phyloP scores from a whole-genome alignment of 2,113 vertebrate genomes.

The Dunckerocampus dactyliophorus region DNA sequence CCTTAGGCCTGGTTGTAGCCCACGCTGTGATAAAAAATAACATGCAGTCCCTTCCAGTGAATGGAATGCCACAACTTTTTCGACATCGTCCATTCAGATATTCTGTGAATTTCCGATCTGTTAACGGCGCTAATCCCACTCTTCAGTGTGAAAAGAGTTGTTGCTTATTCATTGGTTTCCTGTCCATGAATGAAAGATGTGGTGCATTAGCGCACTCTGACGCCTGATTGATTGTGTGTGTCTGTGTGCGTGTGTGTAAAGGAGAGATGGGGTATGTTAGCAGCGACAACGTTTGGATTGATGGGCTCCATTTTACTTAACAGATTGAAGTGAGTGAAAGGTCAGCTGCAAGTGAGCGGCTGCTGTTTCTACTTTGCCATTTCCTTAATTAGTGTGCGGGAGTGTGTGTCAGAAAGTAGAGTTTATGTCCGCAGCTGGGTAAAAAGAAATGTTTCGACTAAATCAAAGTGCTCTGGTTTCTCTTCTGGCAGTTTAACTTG shows the following conservation, averaged over 20 bases:
- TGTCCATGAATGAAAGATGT: conserved; percentile 54
- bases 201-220: conserved; percentile 37
- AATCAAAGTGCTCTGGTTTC: conserved; percentile 33
- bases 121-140: conserved; percentile 26
- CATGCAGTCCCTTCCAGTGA: background rate
- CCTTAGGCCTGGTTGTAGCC: background rate
- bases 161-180: conserved; percentile 36
- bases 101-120: background rate
- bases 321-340: conserved; percentile 55
- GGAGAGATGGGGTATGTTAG: conserved; percentile 37
- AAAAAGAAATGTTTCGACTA: conserved; percentile 28
- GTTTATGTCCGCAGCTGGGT: conserved; percentile 28
- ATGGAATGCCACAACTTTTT: background rate
- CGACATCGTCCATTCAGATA: conserved; percentile 7
- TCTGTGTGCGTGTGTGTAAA: conserved; percentile 10
- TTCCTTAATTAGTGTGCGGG: conserved; percentile 41
- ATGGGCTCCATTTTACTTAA: conserved; percentile 58
- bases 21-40: background rate
- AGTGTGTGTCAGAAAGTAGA: conserved; percentile 16
- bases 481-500: conserved; percentile 10
- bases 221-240: conserved; percentile 40
- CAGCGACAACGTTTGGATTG: conserved; percentile 36
- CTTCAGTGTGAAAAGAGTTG: conserved; percentile 26
- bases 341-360: conserved; percentile 31
- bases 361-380: conserved; percentile 25